These are phyloP conservation scores for Apodemia hepburni DNA, from an alignment of 2,888 invertebrate species.

Conservation along the genomic window DNA sequence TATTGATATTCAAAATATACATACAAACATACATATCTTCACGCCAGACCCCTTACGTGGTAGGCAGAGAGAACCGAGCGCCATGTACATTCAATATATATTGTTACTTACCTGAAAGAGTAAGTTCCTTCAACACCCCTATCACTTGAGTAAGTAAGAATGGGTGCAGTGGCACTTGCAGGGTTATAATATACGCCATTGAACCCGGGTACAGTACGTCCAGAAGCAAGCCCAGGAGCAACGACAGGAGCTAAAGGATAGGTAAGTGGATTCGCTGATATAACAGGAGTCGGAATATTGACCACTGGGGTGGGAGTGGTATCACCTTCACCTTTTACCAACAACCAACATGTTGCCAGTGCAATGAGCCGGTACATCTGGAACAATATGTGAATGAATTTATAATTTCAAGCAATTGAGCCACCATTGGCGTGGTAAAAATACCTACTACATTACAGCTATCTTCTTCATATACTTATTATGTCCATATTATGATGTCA, in stretches of 20 bases:
- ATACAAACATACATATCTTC: too few species aligned
- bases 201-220: slow-evolving; percentile 32
- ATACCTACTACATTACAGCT: too few species aligned
- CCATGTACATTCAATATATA: neutral
- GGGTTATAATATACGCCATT: slow-evolving; percentile 51
- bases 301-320: neutral
- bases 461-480: too few species aligned
- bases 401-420: too few species aligned
- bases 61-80: too few species aligned
- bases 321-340: slow-evolving; percentile 20
- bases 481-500: too few species aligned
- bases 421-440: too few species aligned
- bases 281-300: neutral
- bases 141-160: slow-evolving; percentile 74
- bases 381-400: slow-evolving; percentile 25
- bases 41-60: too few species aligned
- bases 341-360: slow-evolving; percentile 18
- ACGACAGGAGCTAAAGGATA: slow-evolving; percentile 19
- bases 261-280: neutral
- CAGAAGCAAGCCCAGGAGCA: slow-evolving; percentile 34
- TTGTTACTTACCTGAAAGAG: slow-evolving; percentile 61
- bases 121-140: slow-evolving; percentile 82
- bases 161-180: slow-evolving; percentile 63
- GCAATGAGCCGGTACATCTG: slow-evolving; percentile 38
- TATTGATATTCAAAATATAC: too few species aligned